Evolutionary conservation across 2,113 vertebrate species (phyloP).

Genomic region (Perca flavescens): DNA sequence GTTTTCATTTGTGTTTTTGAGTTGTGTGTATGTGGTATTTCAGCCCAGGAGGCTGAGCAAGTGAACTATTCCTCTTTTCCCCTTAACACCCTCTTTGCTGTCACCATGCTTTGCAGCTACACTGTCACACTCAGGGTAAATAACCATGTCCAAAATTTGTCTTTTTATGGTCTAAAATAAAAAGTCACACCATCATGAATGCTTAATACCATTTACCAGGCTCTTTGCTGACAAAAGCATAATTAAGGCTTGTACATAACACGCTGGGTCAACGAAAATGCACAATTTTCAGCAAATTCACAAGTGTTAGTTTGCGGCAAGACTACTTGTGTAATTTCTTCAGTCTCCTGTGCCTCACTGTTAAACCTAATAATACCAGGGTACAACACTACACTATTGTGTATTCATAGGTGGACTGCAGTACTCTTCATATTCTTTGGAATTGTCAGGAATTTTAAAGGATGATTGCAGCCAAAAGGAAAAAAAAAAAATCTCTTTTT

Average conservation of each 20-base stretch:
- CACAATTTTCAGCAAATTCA: slow-evolving; percentile 58
- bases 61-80: slow-evolving; percentile 54
- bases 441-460: slow-evolving; percentile 7
- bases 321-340: slow-evolving; percentile 42
- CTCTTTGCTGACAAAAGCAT: slow-evolving; percentile 68
- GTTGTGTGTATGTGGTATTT: slow-evolving; percentile 8
- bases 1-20: slow-evolving; percentile 16
- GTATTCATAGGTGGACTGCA: background rate
- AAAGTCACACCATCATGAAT: slow-evolving; percentile 66
- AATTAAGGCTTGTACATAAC: slow-evolving; percentile 69
- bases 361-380: slow-evolving; percentile 15
- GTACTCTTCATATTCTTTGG: background rate
- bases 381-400: slow-evolving; percentile 2
- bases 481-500: no score
- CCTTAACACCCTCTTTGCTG: slow-evolving; percentile 53
- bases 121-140: slow-evolving; percentile 65
- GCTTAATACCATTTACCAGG: slow-evolving; percentile 69
- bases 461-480: background rate
- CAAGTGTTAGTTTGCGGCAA: slow-evolving; percentile 35
- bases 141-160: slow-evolving; percentile 58
- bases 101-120: slow-evolving; percentile 52
- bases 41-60: slow-evolving; percentile 42
- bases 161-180: slow-evolving; percentile 68
- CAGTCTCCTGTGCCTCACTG: background rate
- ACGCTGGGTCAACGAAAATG: slow-evolving; percentile 58